Evolutionary conservation across 35 echinoderm and acorn worm species (phyloP).

Genomic region (Apostichopus californicus): DNA sequence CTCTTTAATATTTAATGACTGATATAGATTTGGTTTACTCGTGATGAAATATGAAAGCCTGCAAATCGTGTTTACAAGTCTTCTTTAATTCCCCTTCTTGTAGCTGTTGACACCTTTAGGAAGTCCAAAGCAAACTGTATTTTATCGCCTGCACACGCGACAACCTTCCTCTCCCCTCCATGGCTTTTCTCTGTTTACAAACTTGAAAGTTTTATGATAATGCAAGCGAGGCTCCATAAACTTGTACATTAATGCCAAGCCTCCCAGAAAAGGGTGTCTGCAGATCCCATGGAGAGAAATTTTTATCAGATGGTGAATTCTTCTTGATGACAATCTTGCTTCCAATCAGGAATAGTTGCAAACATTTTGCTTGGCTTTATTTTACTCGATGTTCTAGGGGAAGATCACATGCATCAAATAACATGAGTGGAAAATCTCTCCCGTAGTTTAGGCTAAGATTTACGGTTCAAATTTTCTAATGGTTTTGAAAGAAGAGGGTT

Average conservation of each 20-base stretch:
- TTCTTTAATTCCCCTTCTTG: neutral
- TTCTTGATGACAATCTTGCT: neutral
- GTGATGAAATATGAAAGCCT: neutral
- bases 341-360: neutral
- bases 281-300: neutral
- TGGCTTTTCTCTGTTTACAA: neutral
- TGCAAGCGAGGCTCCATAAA: neutral
- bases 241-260: neutral
- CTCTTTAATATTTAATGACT: neutral
- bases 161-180: neutral
- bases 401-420: neutral
- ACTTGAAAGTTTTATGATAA: neutral
- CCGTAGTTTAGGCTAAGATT: neutral
- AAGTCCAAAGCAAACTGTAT: neutral
- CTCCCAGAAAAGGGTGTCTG: neutral
- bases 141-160: neutral
- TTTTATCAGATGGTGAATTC: neutral
- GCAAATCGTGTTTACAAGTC: neutral
- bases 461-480: neutral
- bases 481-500: neutral
- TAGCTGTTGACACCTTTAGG: neutral
- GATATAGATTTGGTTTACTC: neutral
- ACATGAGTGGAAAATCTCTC: neutral
- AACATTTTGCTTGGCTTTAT: neutral
- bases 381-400: neutral